Evolutionary conservation across 2,113 vertebrate genomes (phyloP).

Genomic region (Chionomys nivalis): DNA sequence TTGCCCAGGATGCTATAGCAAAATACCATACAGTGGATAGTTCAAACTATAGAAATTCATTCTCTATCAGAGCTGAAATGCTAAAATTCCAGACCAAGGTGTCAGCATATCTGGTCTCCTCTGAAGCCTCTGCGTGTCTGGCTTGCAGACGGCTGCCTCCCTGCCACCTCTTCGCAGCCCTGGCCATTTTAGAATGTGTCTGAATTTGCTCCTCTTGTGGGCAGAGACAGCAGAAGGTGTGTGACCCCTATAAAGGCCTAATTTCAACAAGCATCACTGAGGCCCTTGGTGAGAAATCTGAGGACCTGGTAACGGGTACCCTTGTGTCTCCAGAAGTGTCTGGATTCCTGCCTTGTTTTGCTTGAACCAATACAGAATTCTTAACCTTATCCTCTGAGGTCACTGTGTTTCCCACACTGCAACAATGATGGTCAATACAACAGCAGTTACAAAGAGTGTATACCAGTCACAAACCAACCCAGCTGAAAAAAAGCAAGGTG

Average conservation of each 20-base stretch:
- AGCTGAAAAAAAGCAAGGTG: constrained; percentile 51
- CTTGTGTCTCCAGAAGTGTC: neutral
- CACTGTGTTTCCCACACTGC: constrained; percentile 4
- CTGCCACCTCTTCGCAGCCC: neutral
- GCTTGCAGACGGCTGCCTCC: neutral
- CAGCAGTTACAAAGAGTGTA: constrained; percentile 1
- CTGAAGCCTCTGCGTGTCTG: neutral
- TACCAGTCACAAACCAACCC: neutral
- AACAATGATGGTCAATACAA: constrained; percentile 51
- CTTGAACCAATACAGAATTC: constrained; percentile 54
- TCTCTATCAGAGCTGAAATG: neutral
- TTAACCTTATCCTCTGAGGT: constrained; percentile 59
- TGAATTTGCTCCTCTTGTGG: neutral
- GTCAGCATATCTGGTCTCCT: neutral
- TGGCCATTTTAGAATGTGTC: neutral
- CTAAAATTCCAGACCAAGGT: neutral
- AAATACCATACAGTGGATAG: neutral
- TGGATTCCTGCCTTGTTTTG: neutral
- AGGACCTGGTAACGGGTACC: neutral
- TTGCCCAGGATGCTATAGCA: neutral
- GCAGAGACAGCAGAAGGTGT: neutral
- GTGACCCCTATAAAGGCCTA: neutral
- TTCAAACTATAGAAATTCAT: neutral
- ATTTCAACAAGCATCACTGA: neutral
- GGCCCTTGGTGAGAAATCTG: neutral